phyloP scores from a whole-genome alignment of 1,140 invertebrate genomes.

The Pogonus chalceus region DNA sequence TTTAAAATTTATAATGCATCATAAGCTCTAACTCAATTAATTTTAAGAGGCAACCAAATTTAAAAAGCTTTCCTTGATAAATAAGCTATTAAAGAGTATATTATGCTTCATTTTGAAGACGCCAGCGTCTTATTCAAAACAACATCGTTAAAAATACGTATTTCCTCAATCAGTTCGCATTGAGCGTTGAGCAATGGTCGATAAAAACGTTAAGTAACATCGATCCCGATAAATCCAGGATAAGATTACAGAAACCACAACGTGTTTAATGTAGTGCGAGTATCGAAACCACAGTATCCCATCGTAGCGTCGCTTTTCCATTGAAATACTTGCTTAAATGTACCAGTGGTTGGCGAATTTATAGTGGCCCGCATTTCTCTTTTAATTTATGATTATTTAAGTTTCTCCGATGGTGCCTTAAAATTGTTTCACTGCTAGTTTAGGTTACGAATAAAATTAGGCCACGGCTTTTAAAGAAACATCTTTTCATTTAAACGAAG shows the following conservation, averaged over 20 bases:
- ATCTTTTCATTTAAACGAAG: too few species aligned
- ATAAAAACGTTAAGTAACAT: constrained; percentile 6
- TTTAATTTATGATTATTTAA: constrained; percentile 7
- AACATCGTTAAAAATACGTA: neutral
- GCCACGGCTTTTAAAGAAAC: too few species aligned
- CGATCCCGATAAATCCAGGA: constrained; percentile 5
- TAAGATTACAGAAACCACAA: constrained; percentile 5
- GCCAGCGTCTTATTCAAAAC: neutral
- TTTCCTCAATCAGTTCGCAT: neutral
- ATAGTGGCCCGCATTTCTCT: neutral
- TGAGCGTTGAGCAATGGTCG: neutral
- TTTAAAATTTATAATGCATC: neutral
- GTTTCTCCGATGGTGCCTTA: neutral
- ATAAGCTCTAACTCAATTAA: neutral
- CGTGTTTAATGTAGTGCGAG: constrained; percentile 4
- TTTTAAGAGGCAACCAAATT: neutral
- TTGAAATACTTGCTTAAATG: neutral
- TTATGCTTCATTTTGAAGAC: neutral
- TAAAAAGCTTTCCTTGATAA: neutral
- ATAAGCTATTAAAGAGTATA: neutral
- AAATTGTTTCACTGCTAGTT: too few species aligned
- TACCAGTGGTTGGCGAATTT: neutral
- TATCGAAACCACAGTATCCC: neutral
- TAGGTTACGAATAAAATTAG: too few species aligned
- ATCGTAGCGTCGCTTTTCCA: neutral